Conservation (phyloP, 2,888 invertebrate species). For the Branchellion lobata region DNA sequence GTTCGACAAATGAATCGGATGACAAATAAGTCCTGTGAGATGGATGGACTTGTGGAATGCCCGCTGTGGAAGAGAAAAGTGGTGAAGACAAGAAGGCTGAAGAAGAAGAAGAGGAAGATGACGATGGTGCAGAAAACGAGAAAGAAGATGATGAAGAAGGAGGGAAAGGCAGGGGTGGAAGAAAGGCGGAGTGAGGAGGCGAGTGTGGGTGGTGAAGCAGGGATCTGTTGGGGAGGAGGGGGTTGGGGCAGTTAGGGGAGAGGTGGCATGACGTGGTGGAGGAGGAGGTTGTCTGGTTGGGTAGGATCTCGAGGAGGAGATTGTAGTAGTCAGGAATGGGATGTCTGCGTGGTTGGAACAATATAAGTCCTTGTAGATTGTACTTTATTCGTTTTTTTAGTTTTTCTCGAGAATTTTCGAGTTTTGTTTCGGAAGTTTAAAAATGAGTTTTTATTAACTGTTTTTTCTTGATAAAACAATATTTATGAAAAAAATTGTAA, state of each 20-base stretch:
- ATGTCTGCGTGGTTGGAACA: conserved; percentile 53
- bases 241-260: conserved; percentile 58
- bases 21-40: not conserved
- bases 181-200: no score
- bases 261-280: conserved; percentile 54
- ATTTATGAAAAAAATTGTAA: not conserved
- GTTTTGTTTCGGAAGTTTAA: no score
- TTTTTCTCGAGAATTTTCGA: no score
- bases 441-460: no score
- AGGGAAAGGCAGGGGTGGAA: no score
- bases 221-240: conserved; percentile 55
- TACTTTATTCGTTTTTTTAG: not conserved
- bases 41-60: not conserved
- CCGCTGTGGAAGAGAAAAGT: no score
- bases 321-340: conserved; percentile 59
- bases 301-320: conserved; percentile 56
- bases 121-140: no score
- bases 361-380: not conserved
- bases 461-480: not conserved
- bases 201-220: conserved; percentile 49
- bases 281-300: conserved; percentile 54
- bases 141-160: no score
- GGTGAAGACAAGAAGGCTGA: not conserved
- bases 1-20: no score
- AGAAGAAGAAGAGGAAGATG: no score